These are phyloP conservation scores for Cephus pulcher DNA, from an alignment of 2,888 invertebrate species.

Conservation along the genomic window DNA sequence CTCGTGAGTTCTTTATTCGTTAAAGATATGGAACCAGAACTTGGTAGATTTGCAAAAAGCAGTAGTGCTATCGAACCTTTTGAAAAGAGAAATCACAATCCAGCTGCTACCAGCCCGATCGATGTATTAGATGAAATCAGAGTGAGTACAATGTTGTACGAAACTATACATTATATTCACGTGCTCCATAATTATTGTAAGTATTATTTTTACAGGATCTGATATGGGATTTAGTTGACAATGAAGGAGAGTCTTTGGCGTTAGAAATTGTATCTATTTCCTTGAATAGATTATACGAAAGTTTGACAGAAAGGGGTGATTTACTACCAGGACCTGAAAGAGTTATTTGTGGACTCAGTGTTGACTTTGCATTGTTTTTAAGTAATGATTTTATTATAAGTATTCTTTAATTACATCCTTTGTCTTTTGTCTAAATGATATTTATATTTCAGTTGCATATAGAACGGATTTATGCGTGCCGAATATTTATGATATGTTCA, in stretches of 20 bases:
- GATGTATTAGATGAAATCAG: conserved; percentile 46
- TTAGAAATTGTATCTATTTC: conserved; percentile 32
- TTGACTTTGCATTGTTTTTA: conserved; percentile 57
- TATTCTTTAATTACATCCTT: conserved; percentile 5
- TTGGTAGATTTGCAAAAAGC: conserved; percentile 40
- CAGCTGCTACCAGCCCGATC: conserved; percentile 46
- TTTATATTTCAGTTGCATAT: conserved; percentile 47
- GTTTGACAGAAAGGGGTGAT: conserved; percentile 50
- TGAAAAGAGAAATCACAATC: conserved; percentile 42
- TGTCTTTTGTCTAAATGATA: conserved; percentile 11
- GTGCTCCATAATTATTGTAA: background rate
- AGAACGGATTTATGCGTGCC: conserved; percentile 44
- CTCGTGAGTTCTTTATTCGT: conserved; percentile 49
- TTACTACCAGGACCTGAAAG: conserved; percentile 42
- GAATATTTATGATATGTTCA: conserved; percentile 48
- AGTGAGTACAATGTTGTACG: conserved; percentile 36
- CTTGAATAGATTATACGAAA: conserved; percentile 42
- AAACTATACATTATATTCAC: background rate
- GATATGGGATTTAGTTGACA: conserved; percentile 56
- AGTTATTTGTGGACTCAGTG: conserved; percentile 48
- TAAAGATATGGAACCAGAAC: conserved; percentile 53
- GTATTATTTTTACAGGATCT: conserved; percentile 36
- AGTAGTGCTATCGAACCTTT: conserved; percentile 24
- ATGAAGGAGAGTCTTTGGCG: conserved; percentile 40
- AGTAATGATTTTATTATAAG: conserved; percentile 38